phyloP scores from a whole-genome alignment of 2,113 vertebrate genomes.

The Brachyistius frenatus region DNA sequence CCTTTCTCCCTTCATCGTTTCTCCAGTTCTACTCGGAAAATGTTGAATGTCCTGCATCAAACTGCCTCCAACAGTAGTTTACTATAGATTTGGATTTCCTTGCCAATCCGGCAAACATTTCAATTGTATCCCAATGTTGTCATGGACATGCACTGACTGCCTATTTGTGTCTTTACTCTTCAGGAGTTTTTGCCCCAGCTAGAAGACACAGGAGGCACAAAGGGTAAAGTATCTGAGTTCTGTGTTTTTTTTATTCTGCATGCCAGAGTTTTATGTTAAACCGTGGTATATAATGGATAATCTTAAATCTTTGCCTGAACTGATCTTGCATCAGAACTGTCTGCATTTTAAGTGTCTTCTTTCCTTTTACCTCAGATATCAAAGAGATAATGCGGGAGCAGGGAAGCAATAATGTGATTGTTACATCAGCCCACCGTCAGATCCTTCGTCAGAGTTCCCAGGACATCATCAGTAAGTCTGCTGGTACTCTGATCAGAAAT shows the following conservation, averaged over 20 bases:
- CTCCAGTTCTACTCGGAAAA: background rate
- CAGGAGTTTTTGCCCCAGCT: conserved; percentile 91
- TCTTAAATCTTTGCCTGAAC: background rate
- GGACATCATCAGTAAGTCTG: conserved; percentile 85
- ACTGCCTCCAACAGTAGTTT: background rate
- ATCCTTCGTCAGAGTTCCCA: conserved; percentile 87
- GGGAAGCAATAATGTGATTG: conserved; percentile 88
- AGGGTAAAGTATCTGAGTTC: conserved; percentile 76
- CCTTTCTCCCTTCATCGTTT: background rate
- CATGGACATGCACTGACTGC: background rate
- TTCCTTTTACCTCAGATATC: conserved; percentile 81
- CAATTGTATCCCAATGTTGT: background rate
- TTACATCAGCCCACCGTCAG: conserved; percentile 88
- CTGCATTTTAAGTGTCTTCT: background rate
- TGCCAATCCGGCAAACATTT: background rate
- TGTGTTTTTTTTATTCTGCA: background rate
- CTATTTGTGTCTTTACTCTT: conserved; percentile 8
- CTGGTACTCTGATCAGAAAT: conserved; percentile 14
- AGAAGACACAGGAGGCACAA: conserved; percentile 86
- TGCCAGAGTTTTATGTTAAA: too few relatives aligned
- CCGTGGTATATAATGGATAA: background rate
- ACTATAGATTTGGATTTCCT: background rate
- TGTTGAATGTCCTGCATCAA: background rate
- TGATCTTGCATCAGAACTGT: background rate
- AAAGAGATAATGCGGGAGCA: conserved; percentile 89